Conservation (phyloP, 2,888 invertebrate species). For the Coecobrya sp. region DNA sequence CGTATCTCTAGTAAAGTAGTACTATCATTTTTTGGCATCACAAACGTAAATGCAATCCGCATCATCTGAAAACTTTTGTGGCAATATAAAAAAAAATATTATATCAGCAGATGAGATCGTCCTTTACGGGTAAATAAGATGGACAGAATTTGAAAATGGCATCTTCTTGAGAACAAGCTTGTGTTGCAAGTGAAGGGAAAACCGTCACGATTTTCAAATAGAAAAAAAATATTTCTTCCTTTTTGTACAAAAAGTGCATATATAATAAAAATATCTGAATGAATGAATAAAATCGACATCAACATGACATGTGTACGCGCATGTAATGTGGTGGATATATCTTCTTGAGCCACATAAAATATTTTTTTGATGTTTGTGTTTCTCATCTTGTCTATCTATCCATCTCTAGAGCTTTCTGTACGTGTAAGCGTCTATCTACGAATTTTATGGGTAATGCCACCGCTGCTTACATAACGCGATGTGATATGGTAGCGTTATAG, state of each 20-base stretch:
- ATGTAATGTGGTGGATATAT: not conserved
- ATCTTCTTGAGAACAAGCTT: not conserved
- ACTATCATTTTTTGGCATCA: slow-evolving; percentile 25
- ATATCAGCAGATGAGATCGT: slow-evolving; percentile 45
- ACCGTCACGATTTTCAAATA: slow-evolving; percentile 72
- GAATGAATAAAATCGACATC: slow-evolving; percentile 51
- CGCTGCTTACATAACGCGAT: slow-evolving; percentile 9
- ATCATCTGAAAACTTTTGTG: too few species aligned
- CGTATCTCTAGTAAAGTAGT: slow-evolving; percentile 5
- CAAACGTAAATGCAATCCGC: not conserved
- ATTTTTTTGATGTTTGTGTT: too few species aligned
- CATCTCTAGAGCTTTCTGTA: not conserved
- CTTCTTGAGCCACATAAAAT: not conserved
- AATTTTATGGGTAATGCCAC: too few species aligned
- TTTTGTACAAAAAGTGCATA: slow-evolving; percentile 13
- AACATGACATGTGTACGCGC: not conserved
- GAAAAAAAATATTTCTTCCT: slow-evolving; percentile 7
- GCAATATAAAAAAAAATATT: slow-evolving; percentile 46
- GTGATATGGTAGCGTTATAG: not conserved
- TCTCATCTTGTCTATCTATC: slow-evolving; percentile 5
- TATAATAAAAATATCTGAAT: slow-evolving; percentile 27
- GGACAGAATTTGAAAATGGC: slow-evolving; percentile 4
- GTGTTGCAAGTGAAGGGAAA: slow-evolving; percentile 71
- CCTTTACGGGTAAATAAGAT: not conserved
- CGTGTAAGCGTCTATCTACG: too few species aligned